Base-by-base conservation (phyloP, 2,888 invertebrate genomes). In the Eupeodes luniger region DNA sequence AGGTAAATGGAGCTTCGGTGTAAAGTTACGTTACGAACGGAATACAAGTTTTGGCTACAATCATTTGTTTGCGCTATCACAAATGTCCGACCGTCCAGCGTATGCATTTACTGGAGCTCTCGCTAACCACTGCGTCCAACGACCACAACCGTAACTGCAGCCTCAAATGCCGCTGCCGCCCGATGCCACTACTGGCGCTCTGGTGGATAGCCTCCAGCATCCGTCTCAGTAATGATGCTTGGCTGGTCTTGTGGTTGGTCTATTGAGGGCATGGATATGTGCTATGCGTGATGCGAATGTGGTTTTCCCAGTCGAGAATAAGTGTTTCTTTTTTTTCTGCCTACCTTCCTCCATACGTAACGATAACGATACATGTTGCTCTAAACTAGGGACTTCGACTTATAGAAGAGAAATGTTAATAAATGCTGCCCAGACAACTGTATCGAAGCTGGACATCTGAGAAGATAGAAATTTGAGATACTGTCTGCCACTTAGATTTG, bases 1-100 rank as follows among this genome's bases (percentile, higher is more conserved):
- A 86, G 86, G 86, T 86, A 82, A 86, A 51, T 82, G 75, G 82
- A 82, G 78, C 86, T 82, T 36, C 64, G 79, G 86, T 86, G 51
- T 82, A 53, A 66, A 69, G 76, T 86, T 86, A 67, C 85, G 47
- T 81, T 76, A 77, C 47, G 64, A 11, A 14, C 47, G 9, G 51
- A n/a, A 66, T 61, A 53, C 34, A 59, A 69, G 27, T 78, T 75
- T 76, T 47, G 75, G 59, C 69, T 70, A 67, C 59, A 72, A 74
- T 85, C 74, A 69, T 85, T 85, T 81, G 70, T 77, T 81, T 74
- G 64, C 62, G 64, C 62, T 36, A 59, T n/a, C 16, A 57, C 64
- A 34, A 51, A 62, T 76, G 44, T 51, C 51, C 62, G 59, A 36
- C 34, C 51, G 59, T 74, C 62, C 51, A 36, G 19, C 51, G 59